Base-by-base conservation (phyloP, 2,888 invertebrate species). In the Cheilosia soror region DNA sequence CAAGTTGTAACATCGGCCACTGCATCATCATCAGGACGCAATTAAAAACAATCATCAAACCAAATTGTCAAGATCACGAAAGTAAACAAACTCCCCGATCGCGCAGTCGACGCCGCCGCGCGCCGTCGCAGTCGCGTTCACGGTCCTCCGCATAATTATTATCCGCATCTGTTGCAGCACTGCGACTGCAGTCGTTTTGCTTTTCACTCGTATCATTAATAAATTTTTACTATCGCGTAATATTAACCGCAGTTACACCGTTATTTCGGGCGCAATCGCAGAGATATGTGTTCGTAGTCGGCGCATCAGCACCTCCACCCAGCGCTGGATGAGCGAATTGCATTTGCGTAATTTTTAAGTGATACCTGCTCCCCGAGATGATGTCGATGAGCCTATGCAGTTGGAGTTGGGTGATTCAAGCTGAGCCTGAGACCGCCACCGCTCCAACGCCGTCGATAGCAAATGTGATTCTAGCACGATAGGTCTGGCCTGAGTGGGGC, bases 21-120 rank as follows among this genome's bases (percentile, higher is more conserved):
- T 37, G 55, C 47, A 75, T 69, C 73, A 75, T 84, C 79, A 84
- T 72, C 69, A 79, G 7, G 73, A 69, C 55, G 84, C 84, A 84
- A 84, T 84, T 84, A 84, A 84, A 84, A 84, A 69, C 84, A 80
- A 84, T 84, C 79, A 84, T 84, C 84, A 75, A 80, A 75, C 80
- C 69, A 84, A 80, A 84, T 84, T 84, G 84, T 84, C 80, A 84
- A 75, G 80, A 84, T 84, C 84, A 84, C 80, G 84, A 84, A 84
- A 75, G 84, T 84, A 79, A 84, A 84, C 80, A 84, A 84, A 79
- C 75, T 75, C 75, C 53, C 58, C 51, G 44, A 5, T 65, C 37
- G 25, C 49, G n/a, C 27, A 33, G 25, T 53, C 9, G 27, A 4
- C 13, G 31, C 29, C 27, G 11, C 11, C 13, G 68, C 25, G 20